Evolutionary conservation across 2,797 vertebrate genomes (phyloP), one percentile per base, ranked within the genome.

Genomic region (Arctocebus calabarensis): DNA sequence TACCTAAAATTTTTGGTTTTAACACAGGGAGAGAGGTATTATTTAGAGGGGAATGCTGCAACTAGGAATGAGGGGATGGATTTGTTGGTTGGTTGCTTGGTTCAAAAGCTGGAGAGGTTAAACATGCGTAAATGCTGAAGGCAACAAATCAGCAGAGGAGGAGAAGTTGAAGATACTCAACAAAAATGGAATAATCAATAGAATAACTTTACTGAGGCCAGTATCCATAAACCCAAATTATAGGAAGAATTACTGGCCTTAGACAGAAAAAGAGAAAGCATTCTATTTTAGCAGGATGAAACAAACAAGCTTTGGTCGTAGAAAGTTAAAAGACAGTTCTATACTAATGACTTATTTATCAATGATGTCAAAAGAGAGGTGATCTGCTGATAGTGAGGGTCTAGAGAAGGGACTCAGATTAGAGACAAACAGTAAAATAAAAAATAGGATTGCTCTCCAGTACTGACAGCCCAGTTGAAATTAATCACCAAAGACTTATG

Each of bases 321-420:
- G 37, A 85, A 94, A 85, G 84, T 45, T 81, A 55, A 85, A 78
- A 61, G 37, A 87, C 3, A 57, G 66, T 77, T 88, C 20, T 68
- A 84, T n/a, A 84, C 13, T 79, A 88, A 88, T 37, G 40, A n/a
- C n/a, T 37, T 77, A 70, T 68, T 79, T 93, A 79, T 75, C 71
- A 55, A 57, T 22, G 23, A 43, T 81, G 52, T 81, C 79, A 85
- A 68, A 93, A 79, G 57, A 62, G 73, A 37, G 22, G 20, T 85
- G 59, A 37, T 88, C n/a, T 91, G 45, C 20, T 85, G 40, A 91
- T 88, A 95, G n/a, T 74, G 11, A 88, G 48, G 40, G 78, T 88
- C 64, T 9, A 68, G 5, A 92, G 40, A 89, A 43, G 48, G 14
- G 22, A 37, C 20, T 75, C 43, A 61, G 6, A 29, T 34, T 79